Percentiles rank a stretch among this genome's conserved stretches.
Conservation (phyloP, 2,888 invertebrate species). For the Cheilosia soror region DNA sequence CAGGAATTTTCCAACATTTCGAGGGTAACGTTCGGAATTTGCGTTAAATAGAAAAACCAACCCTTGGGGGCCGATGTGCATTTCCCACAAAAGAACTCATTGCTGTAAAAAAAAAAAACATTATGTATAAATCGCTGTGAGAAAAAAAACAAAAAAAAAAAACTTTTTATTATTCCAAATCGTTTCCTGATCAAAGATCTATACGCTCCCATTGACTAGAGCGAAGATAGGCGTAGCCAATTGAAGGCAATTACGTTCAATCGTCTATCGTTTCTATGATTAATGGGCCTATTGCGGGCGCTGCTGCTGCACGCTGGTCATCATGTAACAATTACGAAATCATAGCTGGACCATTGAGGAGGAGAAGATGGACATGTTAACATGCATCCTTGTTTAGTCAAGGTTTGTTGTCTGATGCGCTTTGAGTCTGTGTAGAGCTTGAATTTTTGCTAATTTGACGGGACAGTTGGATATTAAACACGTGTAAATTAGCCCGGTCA, state of each 20-base stretch:
- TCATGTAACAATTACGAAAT: slow-evolving; percentile 68
- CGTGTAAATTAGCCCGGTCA: slow-evolving; percentile 36
- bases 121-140: slow-evolving; percentile 48
- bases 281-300: slow-evolving; percentile 48
- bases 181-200: slow-evolving; percentile 42
- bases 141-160: slow-evolving; percentile 25
- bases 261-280: slow-evolving; percentile 57
- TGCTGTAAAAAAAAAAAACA: slow-evolving; percentile 12
- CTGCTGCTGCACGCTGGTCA: slow-evolving; percentile 43
- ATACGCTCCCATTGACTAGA: slow-evolving; percentile 13
- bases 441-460: slow-evolving; percentile 29
- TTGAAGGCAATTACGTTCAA: slow-evolving; percentile 67
- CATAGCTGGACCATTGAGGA: slow-evolving; percentile 47
- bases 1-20: slow-evolving; percentile 23
- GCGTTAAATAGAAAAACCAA: slow-evolving; percentile 22
- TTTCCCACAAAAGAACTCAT: slow-evolving; percentile 55
- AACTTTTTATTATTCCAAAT: slow-evolving; percentile 36
- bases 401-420: slow-evolving; percentile 20
- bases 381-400: slow-evolving; percentile 44
- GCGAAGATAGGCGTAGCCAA: slow-evolving; percentile 68
- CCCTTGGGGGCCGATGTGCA: slow-evolving; percentile 6
- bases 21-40: slow-evolving; percentile 33
- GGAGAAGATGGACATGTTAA: slow-evolving; percentile 24
- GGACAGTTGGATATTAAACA: slow-evolving; percentile 26
- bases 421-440: neutral